phyloP scores from a whole-genome alignment of 1,140 invertebrate species.

The Drosophila bocki region DNA sequence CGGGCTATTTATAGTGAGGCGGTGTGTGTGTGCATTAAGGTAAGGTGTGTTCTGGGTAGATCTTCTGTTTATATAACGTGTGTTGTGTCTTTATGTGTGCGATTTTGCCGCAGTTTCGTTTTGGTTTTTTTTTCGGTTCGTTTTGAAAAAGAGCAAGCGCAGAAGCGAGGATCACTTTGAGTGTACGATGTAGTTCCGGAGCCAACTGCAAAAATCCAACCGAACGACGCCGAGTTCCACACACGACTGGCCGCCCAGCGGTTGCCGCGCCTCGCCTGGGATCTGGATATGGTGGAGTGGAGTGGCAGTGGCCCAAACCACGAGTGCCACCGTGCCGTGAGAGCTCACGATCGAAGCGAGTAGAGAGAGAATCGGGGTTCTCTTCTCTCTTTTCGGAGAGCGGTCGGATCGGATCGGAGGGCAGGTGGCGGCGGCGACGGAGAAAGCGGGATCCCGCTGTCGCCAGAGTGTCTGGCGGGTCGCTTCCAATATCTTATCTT shows the following conservation, averaged over 20 bases:
- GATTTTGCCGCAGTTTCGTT: slow-evolving; percentile 31
- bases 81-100: slow-evolving; percentile 38
- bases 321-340: slow-evolving; percentile 33
- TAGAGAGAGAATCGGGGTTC: slow-evolving; percentile 9
- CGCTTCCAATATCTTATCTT: slow-evolving; percentile 81
- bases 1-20: slow-evolving; percentile 67
- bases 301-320: slow-evolving; percentile 53
- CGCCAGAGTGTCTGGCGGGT: slow-evolving; percentile 81
- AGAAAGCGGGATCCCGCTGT: slow-evolving; percentile 46
- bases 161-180: slow-evolving; percentile 20
- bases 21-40: slow-evolving; percentile 48
- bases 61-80: slow-evolving; percentile 71
- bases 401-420: background rate
- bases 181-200: slow-evolving; percentile 3
- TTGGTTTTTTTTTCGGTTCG: slow-evolving; percentile 16
- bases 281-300: slow-evolving; percentile 35
- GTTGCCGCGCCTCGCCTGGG: slow-evolving; percentile 3
- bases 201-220: slow-evolving; percentile 55
- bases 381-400: slow-evolving; percentile 4
- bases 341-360: slow-evolving; percentile 34
- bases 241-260: slow-evolving; percentile 65
- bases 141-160: slow-evolving; percentile 31
- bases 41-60: slow-evolving; percentile 32
- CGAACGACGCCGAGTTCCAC: slow-evolving; percentile 73
- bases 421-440: slow-evolving; percentile 13